phyloP scores from a whole-genome alignment of 2,113 vertebrate species.

The Trichomycterus rosablanca region DNA sequence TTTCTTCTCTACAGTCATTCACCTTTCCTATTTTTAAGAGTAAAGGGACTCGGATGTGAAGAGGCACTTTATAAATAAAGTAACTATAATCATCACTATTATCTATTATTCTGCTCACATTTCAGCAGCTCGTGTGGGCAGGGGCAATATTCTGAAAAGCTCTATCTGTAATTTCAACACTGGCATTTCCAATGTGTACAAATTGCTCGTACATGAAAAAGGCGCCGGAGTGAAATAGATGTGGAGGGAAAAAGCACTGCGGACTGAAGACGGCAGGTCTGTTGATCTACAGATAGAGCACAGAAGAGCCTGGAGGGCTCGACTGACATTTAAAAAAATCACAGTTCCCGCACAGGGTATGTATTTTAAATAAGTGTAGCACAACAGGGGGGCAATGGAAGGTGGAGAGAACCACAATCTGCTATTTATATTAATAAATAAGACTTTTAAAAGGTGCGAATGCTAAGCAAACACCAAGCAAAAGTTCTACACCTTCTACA shows the following conservation, averaged over 20 bases:
- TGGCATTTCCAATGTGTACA: conserved; percentile 20
- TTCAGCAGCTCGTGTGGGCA: neutral
- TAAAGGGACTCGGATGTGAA: neutral
- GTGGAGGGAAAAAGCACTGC: neutral
- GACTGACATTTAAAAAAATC: conserved; percentile 21
- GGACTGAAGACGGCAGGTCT: neutral
- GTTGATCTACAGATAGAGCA: neutral
- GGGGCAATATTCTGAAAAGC: neutral
- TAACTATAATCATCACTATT: too few species aligned
- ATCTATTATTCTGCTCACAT: conserved; percentile 3
- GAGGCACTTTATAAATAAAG: neutral
- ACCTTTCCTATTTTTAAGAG: too few species aligned
- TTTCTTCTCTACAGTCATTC: too few species aligned
- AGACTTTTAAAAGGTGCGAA: neutral
- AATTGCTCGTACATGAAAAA: conserved; percentile 6
- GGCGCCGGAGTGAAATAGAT: neutral
- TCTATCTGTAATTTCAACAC: neutral
- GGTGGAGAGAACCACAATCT: neutral
- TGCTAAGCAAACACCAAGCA: neutral
- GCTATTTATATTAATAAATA: conserved; percentile 1
- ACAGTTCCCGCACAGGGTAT: neutral
- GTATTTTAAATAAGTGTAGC: neutral
- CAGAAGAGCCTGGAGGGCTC: neutral
- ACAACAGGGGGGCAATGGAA: neutral
- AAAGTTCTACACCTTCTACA: too few species aligned